Conservation (phyloP, 2,888 invertebrate genomes). For the Nomada flava region DNA sequence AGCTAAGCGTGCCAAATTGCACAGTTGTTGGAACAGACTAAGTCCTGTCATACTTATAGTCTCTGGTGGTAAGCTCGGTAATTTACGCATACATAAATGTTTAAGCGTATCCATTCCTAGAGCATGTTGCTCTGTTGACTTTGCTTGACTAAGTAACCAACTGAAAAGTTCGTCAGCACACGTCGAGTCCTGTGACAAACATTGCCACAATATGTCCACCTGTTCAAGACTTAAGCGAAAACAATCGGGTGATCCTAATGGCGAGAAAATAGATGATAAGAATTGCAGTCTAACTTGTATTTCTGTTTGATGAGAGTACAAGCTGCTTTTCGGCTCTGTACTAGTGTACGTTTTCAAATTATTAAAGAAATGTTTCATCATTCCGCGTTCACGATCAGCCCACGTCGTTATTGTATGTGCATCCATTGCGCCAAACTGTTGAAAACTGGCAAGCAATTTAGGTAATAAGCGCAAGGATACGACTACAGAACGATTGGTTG, state of each 20-base stretch:
- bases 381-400: conserved; percentile 96
- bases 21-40: conserved; percentile 95
- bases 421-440: conserved; percentile 94
- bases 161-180: conserved; percentile 97
- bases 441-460: conserved; percentile 95
- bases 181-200: conserved; percentile 93
- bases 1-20: conserved; percentile 93
- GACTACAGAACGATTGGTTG: conserved; percentile 94
- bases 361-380: conserved; percentile 97
- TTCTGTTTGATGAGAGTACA: conserved; percentile 93
- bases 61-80: conserved; percentile 95
- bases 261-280: conserved; percentile 96
- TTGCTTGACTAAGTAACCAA: conserved; percentile 96
- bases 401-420: conserved; percentile 94
- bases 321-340: conserved; percentile 80
- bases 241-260: conserved; percentile 94
- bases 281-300: conserved; percentile 96
- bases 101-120: conserved; percentile 94
- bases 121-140: conserved; percentile 96
- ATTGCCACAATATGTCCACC: conserved; percentile 96
- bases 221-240: conserved; percentile 95
- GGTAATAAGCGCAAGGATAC: conserved; percentile 95
- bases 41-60: conserved; percentile 96
- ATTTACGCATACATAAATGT: conserved; percentile 94
- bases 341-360: conserved; percentile 91